phyloP scores from a whole-genome alignment of 2,888 invertebrate genomes.

The Panopea generosa region DNA sequence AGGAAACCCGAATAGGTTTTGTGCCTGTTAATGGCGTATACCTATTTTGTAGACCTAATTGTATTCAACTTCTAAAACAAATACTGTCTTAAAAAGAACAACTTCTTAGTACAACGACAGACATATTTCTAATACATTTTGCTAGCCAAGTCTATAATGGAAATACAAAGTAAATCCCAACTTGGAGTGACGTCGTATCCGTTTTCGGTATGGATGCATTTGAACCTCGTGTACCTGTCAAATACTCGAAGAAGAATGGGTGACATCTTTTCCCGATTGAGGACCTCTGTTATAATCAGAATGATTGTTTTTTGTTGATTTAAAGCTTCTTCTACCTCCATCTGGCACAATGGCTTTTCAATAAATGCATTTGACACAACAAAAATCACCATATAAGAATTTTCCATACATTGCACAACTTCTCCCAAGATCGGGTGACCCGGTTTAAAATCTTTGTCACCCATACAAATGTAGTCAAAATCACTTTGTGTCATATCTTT shows the following conservation, averaged over 20 bases:
- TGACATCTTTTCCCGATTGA: not conserved
- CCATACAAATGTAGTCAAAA: not conserved
- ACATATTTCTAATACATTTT: too few relatives aligned
- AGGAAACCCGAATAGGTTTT: too few relatives aligned
- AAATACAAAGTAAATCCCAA: too few relatives aligned
- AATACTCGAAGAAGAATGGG: not conserved
- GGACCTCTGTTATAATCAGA: conserved; percentile 4
- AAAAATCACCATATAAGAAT: conserved; percentile 6
- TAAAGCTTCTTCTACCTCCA: conserved; percentile 8
- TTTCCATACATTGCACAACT: conserved; percentile 3
- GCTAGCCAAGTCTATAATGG: too few relatives aligned
- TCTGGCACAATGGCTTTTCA: conserved; percentile 15
- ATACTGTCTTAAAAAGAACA: too few relatives aligned
- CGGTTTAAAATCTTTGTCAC: conserved; percentile 6
- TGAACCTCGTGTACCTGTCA: conserved; percentile 1
- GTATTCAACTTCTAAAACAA: too few relatives aligned
- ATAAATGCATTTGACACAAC: conserved; percentile 11
- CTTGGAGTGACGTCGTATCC: not conserved
- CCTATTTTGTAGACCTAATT: too few relatives aligned
- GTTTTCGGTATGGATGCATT: not conserved
- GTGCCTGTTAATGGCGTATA: too few relatives aligned
- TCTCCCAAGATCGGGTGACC: conserved; percentile 10
- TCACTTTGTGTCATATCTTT: too few relatives aligned
- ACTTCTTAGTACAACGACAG: too few relatives aligned
- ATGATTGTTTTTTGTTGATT: conserved; percentile 8